Percentiles rank a stretch among this genome's conserved stretches.
Conservation (phyloP, 2,797 vertebrate species). For the Schizopygopsis pylzovi region DNA sequence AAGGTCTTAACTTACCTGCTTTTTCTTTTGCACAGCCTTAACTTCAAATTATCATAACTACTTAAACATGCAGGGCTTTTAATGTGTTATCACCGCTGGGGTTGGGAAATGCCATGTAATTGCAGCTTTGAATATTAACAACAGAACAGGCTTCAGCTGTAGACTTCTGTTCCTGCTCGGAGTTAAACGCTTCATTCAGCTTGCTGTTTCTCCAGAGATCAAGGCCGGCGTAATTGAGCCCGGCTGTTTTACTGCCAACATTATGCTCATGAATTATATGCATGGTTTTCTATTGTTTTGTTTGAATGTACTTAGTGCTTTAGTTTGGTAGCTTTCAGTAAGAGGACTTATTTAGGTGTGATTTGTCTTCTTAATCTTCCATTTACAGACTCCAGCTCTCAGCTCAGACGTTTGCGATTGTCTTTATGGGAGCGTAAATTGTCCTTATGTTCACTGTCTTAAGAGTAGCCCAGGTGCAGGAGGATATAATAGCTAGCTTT, state of each 20-base stretch:
- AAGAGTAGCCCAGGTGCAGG: neutral
- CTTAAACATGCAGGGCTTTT: constrained; percentile 32
- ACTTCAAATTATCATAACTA: constrained; percentile 34
- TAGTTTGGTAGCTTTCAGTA: constrained; percentile 4
- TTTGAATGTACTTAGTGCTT: neutral
- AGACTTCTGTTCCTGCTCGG: constrained; percentile 24
- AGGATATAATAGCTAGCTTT: neutral
- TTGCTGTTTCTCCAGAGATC: constrained; percentile 40
- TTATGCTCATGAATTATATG: constrained; percentile 44
- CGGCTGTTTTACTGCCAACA: constrained; percentile 47
- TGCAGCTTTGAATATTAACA: constrained; percentile 53
- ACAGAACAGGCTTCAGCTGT: constrained; percentile 35
- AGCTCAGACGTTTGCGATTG: neutral
- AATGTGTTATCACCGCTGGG: constrained; percentile 17
- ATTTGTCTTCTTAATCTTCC: constrained; percentile 22
- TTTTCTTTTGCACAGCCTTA: constrained; percentile 30
- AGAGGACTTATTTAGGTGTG: constrained; percentile 5
- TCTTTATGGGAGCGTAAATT: neutral
- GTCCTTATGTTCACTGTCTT: constrained; percentile 2
- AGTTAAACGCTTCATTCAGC: constrained; percentile 26
- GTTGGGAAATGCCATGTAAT: constrained; percentile 39
- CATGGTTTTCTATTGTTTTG: constrained; percentile 23
- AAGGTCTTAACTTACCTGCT: neutral
- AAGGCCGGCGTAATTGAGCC: constrained; percentile 31
- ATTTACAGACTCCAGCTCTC: neutral